phyloP scores from a whole-genome alignment of 2,113 vertebrate genomes.

The Erpornis zantholeuca region DNA sequence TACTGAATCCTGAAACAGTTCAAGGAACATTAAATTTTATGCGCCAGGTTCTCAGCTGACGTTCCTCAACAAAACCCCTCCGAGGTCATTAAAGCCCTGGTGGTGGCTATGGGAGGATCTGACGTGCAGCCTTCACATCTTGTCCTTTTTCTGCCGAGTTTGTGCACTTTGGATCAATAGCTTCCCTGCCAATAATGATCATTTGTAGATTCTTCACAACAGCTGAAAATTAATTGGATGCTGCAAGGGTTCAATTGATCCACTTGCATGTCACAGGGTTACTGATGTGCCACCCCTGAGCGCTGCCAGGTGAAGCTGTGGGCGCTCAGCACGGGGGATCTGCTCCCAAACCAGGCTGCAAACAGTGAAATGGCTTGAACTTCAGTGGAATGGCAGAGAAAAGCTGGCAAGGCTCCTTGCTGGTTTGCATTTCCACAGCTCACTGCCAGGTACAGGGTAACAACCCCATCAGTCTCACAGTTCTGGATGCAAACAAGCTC shows the following conservation, averaged over 20 bases:
- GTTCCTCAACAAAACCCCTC: not conserved
- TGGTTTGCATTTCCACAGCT: not conserved
- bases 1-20: not conserved
- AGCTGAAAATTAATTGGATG: not conserved
- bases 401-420: not conserved
- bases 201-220: not conserved
- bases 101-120: not conserved
- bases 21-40: conserved; percentile 44
- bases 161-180: not conserved
- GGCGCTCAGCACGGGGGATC: not conserved
- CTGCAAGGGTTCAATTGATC: not conserved
- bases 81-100: not conserved
- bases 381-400: not conserved
- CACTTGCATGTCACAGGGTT: not conserved
- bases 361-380: not conserved
- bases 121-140: not conserved
- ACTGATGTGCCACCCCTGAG: not conserved
- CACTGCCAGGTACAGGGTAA: not conserved
- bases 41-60: not conserved
- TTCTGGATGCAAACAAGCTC: accelerated
- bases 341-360: not conserved
- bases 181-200: not conserved
- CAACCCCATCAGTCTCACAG: not conserved
- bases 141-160: not conserved
- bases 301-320: not conserved